A percentile compares a stretch with the other conserved stretches of the same genome.
phyloP scores from a whole-genome alignment of 2,113 vertebrate genomes.

The Ailurus styani region DNA sequence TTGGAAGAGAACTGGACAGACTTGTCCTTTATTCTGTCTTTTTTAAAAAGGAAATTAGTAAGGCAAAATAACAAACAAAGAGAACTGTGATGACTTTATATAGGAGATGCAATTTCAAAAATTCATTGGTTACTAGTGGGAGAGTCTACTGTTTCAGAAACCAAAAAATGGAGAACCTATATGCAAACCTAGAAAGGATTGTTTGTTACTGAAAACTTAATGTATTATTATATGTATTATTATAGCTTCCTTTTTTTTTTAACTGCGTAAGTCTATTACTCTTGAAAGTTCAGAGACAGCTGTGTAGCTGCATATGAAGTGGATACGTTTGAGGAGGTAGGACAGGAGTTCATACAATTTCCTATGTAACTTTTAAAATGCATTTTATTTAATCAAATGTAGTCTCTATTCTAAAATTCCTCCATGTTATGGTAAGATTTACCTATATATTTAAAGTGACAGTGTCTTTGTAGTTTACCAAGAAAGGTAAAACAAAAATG shows the following conservation, averaged over 20 bases:
- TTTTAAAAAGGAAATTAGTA: not conserved
- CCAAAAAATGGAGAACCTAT: not conserved
- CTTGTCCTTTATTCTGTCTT: not conserved
- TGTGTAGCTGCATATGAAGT: not conserved
- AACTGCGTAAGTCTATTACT: not conserved
- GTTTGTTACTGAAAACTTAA: not conserved
- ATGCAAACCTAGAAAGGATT: not conserved
- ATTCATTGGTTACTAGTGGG: not conserved
- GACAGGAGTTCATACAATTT: constrained; percentile 2
- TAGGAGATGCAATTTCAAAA: not conserved
- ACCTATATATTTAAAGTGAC: constrained; percentile 2
- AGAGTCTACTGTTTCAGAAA: constrained; percentile 11
- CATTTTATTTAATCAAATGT: not conserved
- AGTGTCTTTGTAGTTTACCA: not conserved
- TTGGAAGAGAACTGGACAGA: not conserved
- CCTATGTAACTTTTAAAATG: not conserved
- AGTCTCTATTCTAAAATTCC: constrained; percentile 21
- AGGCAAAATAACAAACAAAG: not conserved
- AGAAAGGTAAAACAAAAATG: not conserved
- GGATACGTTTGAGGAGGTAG: not conserved
- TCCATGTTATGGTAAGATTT: not conserved
- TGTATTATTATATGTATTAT: not conserved
- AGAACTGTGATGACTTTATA: constrained; percentile 23
- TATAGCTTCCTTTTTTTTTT: not conserved
- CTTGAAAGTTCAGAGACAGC: not conserved